Evolutionary conservation across 2,888 invertebrate genomes (phyloP).

Genomic region (Apantesis nais): DNA sequence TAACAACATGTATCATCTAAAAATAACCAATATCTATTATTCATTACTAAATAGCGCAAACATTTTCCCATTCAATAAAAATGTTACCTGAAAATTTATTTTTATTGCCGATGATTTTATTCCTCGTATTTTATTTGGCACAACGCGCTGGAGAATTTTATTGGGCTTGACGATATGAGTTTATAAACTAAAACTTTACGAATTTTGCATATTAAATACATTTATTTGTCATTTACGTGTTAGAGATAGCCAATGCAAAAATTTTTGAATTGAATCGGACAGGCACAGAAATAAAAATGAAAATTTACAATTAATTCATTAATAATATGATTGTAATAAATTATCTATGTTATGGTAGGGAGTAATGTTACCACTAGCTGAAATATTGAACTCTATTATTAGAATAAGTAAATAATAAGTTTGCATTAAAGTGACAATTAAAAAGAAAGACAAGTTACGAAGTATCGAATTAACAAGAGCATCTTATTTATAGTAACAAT

Average conservation of each 20-base stretch:
- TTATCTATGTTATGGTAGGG: too few relatives aligned
- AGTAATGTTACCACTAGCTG: too few relatives aligned
- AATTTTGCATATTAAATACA: not conserved
- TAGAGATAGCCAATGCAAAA: not conserved
- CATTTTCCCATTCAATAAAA: constrained; percentile 33
- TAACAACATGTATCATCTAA: not conserved
- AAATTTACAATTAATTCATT: too few relatives aligned
- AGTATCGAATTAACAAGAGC: too few relatives aligned
- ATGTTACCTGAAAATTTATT: constrained; percentile 37
- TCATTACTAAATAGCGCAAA: constrained; percentile 18
- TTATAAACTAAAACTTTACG: not conserved
- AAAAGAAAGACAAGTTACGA: too few relatives aligned
- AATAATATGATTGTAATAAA: too few relatives aligned
- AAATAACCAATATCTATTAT: constrained; percentile 9
- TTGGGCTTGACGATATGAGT: not conserved
- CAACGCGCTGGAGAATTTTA: constrained; percentile 4
- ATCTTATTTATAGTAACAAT: too few relatives aligned
- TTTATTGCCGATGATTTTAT: constrained; percentile 34
- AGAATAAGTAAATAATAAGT: too few relatives aligned
- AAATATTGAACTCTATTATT: too few relatives aligned
- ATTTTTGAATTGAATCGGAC: not conserved
- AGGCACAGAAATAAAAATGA: not conserved
- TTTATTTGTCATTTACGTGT: not conserved
- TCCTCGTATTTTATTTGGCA: constrained; percentile 28
- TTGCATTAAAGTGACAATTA: too few relatives aligned